Percentiles rank a stretch among this genome's conserved stretches.
These are phyloP conservation scores for Drosophila seclusa DNA, from an alignment of 2,888 invertebrate genomes.

Conservation along the genomic window DNA sequence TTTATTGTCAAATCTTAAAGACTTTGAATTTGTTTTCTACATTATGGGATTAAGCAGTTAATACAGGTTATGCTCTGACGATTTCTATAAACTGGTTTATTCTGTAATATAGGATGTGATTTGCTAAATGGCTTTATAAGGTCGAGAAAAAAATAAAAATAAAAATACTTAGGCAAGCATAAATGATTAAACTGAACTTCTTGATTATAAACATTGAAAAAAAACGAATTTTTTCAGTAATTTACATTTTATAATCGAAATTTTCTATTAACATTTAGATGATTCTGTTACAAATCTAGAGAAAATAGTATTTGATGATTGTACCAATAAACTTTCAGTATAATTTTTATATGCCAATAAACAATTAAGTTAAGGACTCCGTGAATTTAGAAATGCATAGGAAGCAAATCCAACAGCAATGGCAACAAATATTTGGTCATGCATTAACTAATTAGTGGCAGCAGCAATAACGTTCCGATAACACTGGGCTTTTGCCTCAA, in stretches of 20 bases:
- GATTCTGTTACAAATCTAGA: not conserved
- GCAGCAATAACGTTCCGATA: slow-evolving; percentile 43
- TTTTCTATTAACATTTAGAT: not conserved
- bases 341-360: not conserved
- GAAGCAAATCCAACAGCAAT: slow-evolving; percentile 25
- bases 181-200: not conserved
- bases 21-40: not conserved
- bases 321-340: not conserved
- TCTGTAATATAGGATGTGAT: not conserved
- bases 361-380: not conserved
- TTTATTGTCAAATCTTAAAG: not conserved
- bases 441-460: slow-evolving; percentile 78
- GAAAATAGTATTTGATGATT: not conserved
- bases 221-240: not conserved
- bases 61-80: not conserved
- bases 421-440: slow-evolving; percentile 66
- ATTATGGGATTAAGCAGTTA: not conserved
- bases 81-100: not conserved
- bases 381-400: not conserved
- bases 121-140: not conserved
- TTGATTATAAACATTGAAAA: not conserved
- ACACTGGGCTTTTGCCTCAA: slow-evolving; percentile 22
- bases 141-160: too few relatives aligned
- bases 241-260: not conserved
- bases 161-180: not conserved